Percentiles rank a stretch among this genome's conserved stretches.
phyloP scores from a whole-genome alignment of 2,113 vertebrate species.

The Etheostoma cragini region DNA sequence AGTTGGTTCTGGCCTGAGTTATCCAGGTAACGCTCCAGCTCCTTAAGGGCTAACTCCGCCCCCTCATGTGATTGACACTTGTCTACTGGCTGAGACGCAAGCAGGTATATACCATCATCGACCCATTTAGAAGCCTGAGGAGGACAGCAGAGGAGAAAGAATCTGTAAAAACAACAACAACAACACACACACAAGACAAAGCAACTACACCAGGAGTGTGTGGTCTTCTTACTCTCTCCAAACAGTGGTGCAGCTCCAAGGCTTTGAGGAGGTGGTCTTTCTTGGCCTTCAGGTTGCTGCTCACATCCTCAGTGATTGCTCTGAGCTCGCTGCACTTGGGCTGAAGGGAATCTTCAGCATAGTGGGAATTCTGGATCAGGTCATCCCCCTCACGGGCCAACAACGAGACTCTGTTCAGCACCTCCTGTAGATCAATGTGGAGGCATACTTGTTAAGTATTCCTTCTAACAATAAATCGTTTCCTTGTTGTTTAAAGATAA shows the following conservation, averaged over 20 bases:
- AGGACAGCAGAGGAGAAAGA: neutral
- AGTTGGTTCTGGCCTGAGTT: conserved; percentile 86
- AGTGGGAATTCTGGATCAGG: conserved; percentile 91
- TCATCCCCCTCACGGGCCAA: conserved; percentile 87
- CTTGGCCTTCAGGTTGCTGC: conserved; percentile 73
- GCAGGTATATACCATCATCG: conserved; percentile 94
- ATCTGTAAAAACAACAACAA: neutral
- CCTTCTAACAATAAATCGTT: neutral
- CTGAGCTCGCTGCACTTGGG: conserved; percentile 94
- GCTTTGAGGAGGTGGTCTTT: conserved; percentile 88
- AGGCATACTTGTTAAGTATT: neutral
- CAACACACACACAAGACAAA: neutral
- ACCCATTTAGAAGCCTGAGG: conserved; percentile 92
- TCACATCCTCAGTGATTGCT: conserved; percentile 81
- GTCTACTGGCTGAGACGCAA: conserved; percentile 95
- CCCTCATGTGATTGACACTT: conserved; percentile 98
- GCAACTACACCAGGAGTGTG: neutral
- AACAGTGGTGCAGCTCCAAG: conserved; percentile 88
- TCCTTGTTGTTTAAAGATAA: neutral
- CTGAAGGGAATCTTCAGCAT: conserved; percentile 94
- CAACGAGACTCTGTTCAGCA: conserved; percentile 83
- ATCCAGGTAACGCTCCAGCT: conserved; percentile 94
- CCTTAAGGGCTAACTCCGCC: conserved; percentile 93
- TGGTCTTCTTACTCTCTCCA: conserved; percentile 88
- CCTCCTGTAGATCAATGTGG: conserved; percentile 80